Evolutionary conservation across 1,140 invertebrate species (phyloP), one percentile per base, ranked within the genome.

Genomic region (Bombus turneri): DNA sequence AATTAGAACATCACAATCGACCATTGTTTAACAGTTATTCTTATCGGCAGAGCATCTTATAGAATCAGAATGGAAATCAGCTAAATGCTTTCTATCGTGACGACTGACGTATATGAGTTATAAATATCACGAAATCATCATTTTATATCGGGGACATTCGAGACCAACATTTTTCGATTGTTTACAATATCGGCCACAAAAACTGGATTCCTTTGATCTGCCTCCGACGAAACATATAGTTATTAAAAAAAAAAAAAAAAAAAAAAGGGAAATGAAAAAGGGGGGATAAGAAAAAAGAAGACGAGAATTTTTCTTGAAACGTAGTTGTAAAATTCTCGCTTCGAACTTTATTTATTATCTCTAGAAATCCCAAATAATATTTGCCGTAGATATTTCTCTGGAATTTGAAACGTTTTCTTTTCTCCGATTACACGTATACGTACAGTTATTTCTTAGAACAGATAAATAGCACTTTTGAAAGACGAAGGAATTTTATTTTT

Each of bases 51-150:
- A 41, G 12, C 10, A 8, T 37, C 13, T 22, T 31, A 8, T 75
- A 31, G 41, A 66, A 64, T 18, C 81, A 41, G 13, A 66, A 72
- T 22, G 76, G 25, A 73, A 66, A 73, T 47, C 83, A 85, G n/a
- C 28, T 68, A 39, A 75, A 82, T 31, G 72, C 34, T 86, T 80
- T 81, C 72, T 59, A 59, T 79, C 43, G 28, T 18, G 28, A 9
- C 31, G 59, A 34, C 69, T 86, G 79, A 76, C 79, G 78, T 75
- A 62, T 69, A 57, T 15, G 34, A 57, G 84, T 66, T 76, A 75
- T 82, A 82, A 86, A 86, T 86, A 86, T 81, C 79, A 41, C n/a
- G n/a, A 34, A 66, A 79, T 86, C 84, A 69, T 81, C 71, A 69
- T 86, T 86, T 81, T 68, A 59, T 82, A 86, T 81, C 79, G 47